A percentile compares a stretch with the other conserved stretches of the same genome.
Evolutionary conservation across 2,797 vertebrate species (phyloP).

Genomic region (Mustela erminea): DNA sequence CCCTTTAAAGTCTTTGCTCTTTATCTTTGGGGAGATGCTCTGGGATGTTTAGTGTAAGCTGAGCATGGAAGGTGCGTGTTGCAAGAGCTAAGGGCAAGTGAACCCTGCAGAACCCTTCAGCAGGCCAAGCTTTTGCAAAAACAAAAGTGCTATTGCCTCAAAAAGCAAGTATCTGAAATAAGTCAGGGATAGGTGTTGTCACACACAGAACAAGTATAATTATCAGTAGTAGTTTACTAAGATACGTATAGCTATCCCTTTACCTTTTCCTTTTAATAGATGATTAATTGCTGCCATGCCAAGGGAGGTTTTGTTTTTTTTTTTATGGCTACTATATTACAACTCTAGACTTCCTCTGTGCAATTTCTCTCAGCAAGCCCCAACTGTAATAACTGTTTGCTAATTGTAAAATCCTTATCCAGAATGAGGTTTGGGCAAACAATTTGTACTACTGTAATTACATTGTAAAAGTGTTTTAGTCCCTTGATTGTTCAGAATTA

Average conservation of each 20-base stretch:
- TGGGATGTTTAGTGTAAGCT: neutral
- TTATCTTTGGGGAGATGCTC: slow-evolving; percentile 32
- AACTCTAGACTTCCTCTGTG: slow-evolving; percentile 79
- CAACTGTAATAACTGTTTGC: slow-evolving; percentile 88
- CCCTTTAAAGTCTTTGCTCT: slow-evolving; percentile 8
- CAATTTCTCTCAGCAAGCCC: slow-evolving; percentile 86
- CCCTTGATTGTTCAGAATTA: slow-evolving; percentile 80
- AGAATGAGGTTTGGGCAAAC: slow-evolving; percentile 88
- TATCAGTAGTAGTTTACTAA: slow-evolving; percentile 76
- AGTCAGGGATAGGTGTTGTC: neutral
- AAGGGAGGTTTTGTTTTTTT: slow-evolving; percentile 58
- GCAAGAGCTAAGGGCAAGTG: neutral
- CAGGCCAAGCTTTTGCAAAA: slow-evolving; percentile 41
- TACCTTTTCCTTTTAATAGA: slow-evolving; percentile 88
- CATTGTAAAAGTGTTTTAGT: slow-evolving; percentile 85
- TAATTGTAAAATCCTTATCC: slow-evolving; percentile 90
- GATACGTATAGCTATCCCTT: slow-evolving; percentile 65
- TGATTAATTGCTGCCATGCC: slow-evolving; percentile 90
- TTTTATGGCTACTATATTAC: slow-evolving; percentile 90
- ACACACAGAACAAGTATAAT: slow-evolving; percentile 12
- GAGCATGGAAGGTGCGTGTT: neutral
- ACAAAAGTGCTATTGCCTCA: slow-evolving; percentile 46
- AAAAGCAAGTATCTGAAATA: slow-evolving; percentile 71
- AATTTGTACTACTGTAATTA: slow-evolving; percentile 88
- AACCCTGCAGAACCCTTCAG: neutral